These are phyloP conservation scores for Pterobdella sp. DNA, from an alignment of 2,888 invertebrate genomes.

Conservation along the genomic window DNA sequence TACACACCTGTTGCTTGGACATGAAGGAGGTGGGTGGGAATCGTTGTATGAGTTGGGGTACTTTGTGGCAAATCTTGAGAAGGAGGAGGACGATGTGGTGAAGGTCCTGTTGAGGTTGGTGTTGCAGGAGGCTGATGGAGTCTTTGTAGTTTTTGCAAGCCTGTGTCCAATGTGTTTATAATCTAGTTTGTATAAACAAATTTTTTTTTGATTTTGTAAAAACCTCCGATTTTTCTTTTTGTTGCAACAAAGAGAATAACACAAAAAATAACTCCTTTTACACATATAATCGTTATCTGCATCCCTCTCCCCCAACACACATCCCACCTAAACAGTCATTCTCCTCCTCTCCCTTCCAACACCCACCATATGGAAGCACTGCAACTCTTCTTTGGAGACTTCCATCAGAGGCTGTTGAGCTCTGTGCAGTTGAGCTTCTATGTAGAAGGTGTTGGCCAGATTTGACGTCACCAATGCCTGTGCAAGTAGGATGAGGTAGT, in stretches of 20 bases:
- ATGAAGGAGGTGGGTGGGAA: not conserved
- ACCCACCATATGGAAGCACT: not conserved
- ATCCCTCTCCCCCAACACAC: too few relatives aligned
- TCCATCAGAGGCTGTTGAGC: not conserved
- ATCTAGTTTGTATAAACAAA: too few relatives aligned
- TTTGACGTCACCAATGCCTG: not conserved
- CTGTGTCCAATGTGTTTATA: too few relatives aligned
- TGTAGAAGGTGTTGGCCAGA: not conserved
- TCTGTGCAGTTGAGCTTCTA: not conserved
- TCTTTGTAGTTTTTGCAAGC: not conserved
- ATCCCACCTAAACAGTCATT: too few relatives aligned
- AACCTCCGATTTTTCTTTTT: too few relatives aligned
- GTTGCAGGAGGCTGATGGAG: not conserved
- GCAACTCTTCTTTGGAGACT: not conserved
- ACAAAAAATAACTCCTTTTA: too few relatives aligned
- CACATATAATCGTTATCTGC: too few relatives aligned
- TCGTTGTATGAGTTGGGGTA: not conserved
- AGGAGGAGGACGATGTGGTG: not conserved
- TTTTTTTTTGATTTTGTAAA: too few relatives aligned
- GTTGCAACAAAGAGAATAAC: too few relatives aligned
- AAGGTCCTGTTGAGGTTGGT: not conserved
- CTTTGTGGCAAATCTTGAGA: not conserved
- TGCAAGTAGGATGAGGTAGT: not conserved
- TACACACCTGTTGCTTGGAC: not conserved
- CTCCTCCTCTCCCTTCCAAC: too few relatives aligned